Evolutionary conservation across 2,113 vertebrate species (phyloP), one percentile per base, ranked within the genome.

Genomic region (Phyllostomus discolor): DNA sequence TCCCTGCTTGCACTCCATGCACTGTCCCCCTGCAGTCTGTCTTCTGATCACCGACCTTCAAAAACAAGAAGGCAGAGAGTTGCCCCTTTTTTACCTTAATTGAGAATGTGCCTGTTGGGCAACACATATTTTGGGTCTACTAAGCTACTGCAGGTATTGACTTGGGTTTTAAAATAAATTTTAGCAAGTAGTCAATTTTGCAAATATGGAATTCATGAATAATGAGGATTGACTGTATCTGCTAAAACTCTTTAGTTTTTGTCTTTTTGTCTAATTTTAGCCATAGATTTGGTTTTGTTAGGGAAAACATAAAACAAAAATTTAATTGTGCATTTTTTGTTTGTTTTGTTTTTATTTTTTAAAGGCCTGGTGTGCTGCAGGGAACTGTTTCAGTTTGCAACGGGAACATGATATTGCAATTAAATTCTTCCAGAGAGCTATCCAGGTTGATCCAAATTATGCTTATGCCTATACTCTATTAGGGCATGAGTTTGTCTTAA

Each of bases 341-440:
- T 62, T 62, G 9, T 62, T 75, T 91, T 96, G 31, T 93, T 91
- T 92, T 35, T 46, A 72, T 98, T 57, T 96, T 91, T 91, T 93
- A 16, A 92, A 99, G 99, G 99, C 99, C 43, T 99, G 99, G 99
- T 99, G 99, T 97, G 99, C 99, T 66, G 99, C 99, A 59, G 99
- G 99, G 24, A 99, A 99, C 98, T 99, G 99, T 96, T 99, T 99
- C 98, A 99, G 99, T 98, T 98, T 99, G 94, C 99, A 99, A 93
- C 98, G 99, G 57, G 99, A 99, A 96, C 99, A 99, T 22, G 99
- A 99, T 98, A 99, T 99, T 50, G 99, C 99, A 85, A 99, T 99
- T 96, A 99, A 99, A 98, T 99, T 99, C 98, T 99, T 99, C 98
- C 99, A 99, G 98, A 98, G 99, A 96, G 99, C 99, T 96, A 99